Evolutionary conservation across 92 coral and sea anemone species (phyloP).

Genomic region (Nematostella vectensis): DNA sequence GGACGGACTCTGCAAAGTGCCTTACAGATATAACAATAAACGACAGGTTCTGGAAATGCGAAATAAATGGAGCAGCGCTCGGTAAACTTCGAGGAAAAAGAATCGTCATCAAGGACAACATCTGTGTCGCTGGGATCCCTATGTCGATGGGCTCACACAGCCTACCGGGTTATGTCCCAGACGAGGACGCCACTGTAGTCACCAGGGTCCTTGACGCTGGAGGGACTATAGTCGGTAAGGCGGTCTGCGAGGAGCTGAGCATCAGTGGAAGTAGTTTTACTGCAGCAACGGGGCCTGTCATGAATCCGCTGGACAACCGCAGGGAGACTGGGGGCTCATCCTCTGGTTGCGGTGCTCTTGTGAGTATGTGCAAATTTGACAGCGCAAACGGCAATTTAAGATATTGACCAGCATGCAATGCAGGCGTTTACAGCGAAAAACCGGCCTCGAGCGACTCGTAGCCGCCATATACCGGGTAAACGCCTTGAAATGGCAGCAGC

Average conservation of each 20-base stretch:
- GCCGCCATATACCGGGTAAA: too few relatives aligned
- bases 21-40: too few relatives aligned
- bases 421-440: too few relatives aligned
- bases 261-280: constrained; percentile 38
- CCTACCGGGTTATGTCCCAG: constrained; percentile 47
- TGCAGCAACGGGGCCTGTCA: constrained; percentile 46
- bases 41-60: constrained; percentile 38
- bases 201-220: constrained; percentile 48
- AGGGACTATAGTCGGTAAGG: constrained; percentile 35
- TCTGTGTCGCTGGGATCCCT: constrained; percentile 52
- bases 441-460: too few relatives aligned
- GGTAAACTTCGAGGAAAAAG: constrained; percentile 37
- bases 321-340: constrained; percentile 63
- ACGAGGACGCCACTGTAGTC: constrained; percentile 51
- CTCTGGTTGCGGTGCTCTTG: constrained; percentile 64
- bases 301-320: constrained; percentile 36
- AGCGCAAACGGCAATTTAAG: too few relatives aligned
- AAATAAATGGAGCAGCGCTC: constrained; percentile 27
- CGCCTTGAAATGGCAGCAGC: too few relatives aligned
- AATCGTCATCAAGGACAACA: constrained; percentile 33
- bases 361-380: constrained; percentile 2
- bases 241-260: constrained; percentile 50
- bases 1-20: too few relatives aligned
- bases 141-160: constrained; percentile 50
- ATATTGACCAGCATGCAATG: too few relatives aligned